phyloP scores from a whole-genome alignment of 2,113 vertebrate species.

The Ivindomyrus marchei region DNA sequence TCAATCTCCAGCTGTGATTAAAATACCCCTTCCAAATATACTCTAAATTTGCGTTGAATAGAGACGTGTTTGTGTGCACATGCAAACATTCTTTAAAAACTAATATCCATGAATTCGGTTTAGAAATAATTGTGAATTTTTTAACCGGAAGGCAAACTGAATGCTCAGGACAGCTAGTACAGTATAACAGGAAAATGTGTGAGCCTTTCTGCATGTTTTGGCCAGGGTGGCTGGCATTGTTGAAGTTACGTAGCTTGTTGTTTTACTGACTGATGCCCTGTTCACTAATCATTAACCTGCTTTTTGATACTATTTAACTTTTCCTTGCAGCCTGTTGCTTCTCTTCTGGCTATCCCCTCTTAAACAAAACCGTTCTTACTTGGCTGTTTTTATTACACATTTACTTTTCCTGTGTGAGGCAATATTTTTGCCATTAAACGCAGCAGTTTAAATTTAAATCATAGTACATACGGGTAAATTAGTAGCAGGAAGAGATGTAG shows the following conservation, averaged over 20 bases:
- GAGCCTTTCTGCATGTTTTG: neutral
- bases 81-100: neutral
- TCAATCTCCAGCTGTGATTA: slow-evolving; percentile 48
- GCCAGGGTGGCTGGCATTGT: neutral
- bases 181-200: neutral
- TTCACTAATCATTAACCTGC: neutral
- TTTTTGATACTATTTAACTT: neutral
- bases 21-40: neutral
- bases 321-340: neutral
- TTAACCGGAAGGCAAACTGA: neutral
- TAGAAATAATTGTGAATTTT: neutral
- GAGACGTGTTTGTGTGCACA: neutral
- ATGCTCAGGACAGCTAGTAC: neutral
- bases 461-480: neutral
- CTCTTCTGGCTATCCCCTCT: neutral
- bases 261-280: neutral
- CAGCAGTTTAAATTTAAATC: neutral
- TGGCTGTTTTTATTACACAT: neutral
- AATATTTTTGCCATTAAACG: neutral
- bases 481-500: neutral
- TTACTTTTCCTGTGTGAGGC: neutral
- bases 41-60: neutral
- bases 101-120: neutral
- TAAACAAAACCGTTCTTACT: neutral
- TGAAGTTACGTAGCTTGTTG: neutral